Conservation (phyloP, 92 coral and sea anemone genomes). For the Umimayanthus chanpuru region DNA sequence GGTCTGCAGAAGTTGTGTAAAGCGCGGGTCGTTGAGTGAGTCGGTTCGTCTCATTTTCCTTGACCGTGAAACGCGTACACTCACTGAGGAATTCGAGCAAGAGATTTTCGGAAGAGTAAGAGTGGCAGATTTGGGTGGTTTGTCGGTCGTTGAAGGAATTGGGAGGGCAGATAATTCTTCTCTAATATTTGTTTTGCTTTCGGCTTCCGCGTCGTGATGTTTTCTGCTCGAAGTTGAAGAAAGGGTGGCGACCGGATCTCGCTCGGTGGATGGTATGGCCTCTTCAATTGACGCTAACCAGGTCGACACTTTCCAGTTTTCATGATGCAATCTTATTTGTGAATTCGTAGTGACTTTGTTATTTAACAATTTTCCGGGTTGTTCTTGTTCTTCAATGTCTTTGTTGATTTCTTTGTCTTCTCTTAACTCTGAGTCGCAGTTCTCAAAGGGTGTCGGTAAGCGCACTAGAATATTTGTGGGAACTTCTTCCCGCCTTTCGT, state of each 20-base stretch:
- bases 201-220: neutral
- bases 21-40: slow-evolving; percentile 61
- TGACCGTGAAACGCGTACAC: slow-evolving; percentile 10
- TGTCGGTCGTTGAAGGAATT: neutral
- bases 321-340: neutral
- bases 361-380: neutral
- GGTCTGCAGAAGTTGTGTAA: slow-evolving; percentile 49
- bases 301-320: neutral
- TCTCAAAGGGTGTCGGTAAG: slow-evolving; percentile 6
- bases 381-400: neutral
- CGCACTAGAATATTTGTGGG: neutral
- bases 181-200: neutral
- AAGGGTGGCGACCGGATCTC: neutral
- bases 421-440: neutral
- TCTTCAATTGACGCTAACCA: slow-evolving; percentile 24
- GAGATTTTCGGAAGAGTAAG: slow-evolving; percentile 33
- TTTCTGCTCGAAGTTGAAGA: slow-evolving; percentile 19
- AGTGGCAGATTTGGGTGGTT: neutral
- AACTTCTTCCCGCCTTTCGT: slow-evolving; percentile 7
- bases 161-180: neutral
- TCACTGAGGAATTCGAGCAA: slow-evolving; percentile 14
- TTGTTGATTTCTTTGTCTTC: neutral
- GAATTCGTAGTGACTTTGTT: neutral
- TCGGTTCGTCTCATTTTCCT: slow-evolving; percentile 25
- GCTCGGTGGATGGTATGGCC: neutral